Evolutionary conservation across 2,888 invertebrate species (phyloP).

Genomic region (Euzetes globulus): DNA sequence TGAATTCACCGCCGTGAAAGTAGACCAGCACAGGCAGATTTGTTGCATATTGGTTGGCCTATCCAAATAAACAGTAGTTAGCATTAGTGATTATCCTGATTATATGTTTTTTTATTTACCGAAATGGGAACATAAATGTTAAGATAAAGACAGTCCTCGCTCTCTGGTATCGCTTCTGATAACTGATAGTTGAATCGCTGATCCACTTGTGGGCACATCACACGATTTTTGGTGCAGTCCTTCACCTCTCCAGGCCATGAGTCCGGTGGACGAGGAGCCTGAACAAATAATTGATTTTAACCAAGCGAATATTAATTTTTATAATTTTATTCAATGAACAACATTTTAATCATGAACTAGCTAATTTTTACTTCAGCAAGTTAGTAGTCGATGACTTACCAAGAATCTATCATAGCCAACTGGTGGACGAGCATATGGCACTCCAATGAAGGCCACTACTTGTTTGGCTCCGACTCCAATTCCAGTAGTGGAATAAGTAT

Average conservation of each 20-base stretch:
- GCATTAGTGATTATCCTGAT: no score
- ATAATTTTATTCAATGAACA: not conserved
- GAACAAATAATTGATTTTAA: not conserved
- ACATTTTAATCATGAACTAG: no score
- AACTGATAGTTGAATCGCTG: conserved; percentile 28
- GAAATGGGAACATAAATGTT: conserved; percentile 66
- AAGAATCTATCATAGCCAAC: conserved; percentile 33
- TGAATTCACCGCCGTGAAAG: conserved; percentile 46
- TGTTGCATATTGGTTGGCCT: not conserved
- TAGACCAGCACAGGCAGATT: conserved; percentile 59
- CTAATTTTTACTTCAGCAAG: not conserved
- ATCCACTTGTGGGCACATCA: conserved; percentile 37
- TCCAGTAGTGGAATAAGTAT: not conserved
- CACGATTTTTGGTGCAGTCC: conserved; percentile 30
- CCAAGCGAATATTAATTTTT: no score
- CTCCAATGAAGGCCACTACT: conserved; percentile 29
- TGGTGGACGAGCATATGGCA: conserved; percentile 36
- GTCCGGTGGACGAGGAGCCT: conserved; percentile 27
- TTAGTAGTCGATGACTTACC: conserved; percentile 27
- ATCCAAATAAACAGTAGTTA: not conserved
- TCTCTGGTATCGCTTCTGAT: conserved; percentile 23
- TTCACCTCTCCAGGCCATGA: conserved; percentile 23
- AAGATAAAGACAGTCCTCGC: conserved; percentile 73
- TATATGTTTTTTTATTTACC: no score
- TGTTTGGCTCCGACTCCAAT: conserved; percentile 7